Conservation (phyloP, 2,888 invertebrate genomes). For the Melikaiella ostensackeni region DNA sequence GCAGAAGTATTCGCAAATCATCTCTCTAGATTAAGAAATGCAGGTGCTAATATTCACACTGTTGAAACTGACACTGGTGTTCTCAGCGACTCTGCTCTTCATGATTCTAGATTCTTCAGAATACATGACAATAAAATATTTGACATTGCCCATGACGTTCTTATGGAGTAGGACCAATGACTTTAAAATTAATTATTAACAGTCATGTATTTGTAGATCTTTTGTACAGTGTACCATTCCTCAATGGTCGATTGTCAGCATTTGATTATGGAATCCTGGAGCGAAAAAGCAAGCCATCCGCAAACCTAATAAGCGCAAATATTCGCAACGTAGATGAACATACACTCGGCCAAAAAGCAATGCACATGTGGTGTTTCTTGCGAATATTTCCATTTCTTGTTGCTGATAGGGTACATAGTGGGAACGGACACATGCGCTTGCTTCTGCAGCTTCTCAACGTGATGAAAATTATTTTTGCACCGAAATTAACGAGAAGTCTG, state of each 20-base stretch:
- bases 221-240: too few species aligned
- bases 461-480: slow-evolving; percentile 1
- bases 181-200: neutral
- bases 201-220: too few species aligned
- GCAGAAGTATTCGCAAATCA: too few species aligned
- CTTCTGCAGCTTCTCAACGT: neutral
- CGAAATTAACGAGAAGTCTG: slow-evolving; percentile 2
- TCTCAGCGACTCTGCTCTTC: slow-evolving; percentile 44
- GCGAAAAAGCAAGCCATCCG: neutral
- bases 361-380: slow-evolving; percentile 23
- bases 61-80: slow-evolving; percentile 45
- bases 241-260: neutral
- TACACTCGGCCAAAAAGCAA: neutral
- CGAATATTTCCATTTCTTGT: neutral
- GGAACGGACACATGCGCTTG: neutral
- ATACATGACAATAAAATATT: slow-evolving; percentile 45
- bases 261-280: neutral
- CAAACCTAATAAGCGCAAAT: neutral
- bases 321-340: neutral
- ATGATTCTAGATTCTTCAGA: slow-evolving; percentile 44
- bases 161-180: neutral
- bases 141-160: slow-evolving; percentile 48
- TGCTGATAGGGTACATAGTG: neutral
- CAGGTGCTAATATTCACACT: slow-evolving; percentile 10
- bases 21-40: too few species aligned